A percentile compares a stretch with the other conserved stretches of the same genome.
These are phyloP conservation scores for Zootermopsis nevadensis DNA, from an alignment of 2,888 invertebrate species.

Conservation along the genomic window DNA sequence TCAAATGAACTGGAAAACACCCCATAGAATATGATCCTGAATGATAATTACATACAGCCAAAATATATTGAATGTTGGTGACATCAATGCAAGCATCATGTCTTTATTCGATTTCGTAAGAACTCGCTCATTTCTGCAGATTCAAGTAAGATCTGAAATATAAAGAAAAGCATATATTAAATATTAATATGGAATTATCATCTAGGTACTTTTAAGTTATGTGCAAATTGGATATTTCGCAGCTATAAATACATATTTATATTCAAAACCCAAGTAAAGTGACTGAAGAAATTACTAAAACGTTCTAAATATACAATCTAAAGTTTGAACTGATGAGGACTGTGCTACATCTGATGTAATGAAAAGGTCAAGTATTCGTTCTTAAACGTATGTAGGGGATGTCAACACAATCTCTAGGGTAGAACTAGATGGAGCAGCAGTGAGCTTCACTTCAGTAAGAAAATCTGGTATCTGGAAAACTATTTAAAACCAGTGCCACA, in stretches of 20 bases:
- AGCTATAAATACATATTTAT: too few relatives aligned
- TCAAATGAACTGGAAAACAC: too few relatives aligned
- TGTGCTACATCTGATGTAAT: background rate
- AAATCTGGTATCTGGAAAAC: too few relatives aligned
- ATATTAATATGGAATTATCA: background rate
- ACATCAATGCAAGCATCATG: background rate
- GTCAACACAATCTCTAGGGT: too few relatives aligned
- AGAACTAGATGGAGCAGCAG: too few relatives aligned
- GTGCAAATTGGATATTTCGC: background rate
- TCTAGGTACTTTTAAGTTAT: background rate
- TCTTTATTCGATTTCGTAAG: background rate
- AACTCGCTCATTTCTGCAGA: background rate
- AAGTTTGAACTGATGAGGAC: background rate
- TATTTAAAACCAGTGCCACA: too few relatives aligned
- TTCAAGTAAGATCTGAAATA: conserved; percentile 17
- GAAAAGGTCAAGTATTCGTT: background rate
- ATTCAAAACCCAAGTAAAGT: background rate
- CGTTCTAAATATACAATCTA: background rate
- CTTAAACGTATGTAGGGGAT: background rate
- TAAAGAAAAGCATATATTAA: background rate
- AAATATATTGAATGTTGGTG: too few relatives aligned
- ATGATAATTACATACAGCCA: too few relatives aligned
- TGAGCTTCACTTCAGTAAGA: too few relatives aligned
- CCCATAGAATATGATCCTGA: too few relatives aligned
- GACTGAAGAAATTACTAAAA: background rate